phyloP scores from a whole-genome alignment of 1,140 invertebrate species.

The Cotesia typhae region DNA sequence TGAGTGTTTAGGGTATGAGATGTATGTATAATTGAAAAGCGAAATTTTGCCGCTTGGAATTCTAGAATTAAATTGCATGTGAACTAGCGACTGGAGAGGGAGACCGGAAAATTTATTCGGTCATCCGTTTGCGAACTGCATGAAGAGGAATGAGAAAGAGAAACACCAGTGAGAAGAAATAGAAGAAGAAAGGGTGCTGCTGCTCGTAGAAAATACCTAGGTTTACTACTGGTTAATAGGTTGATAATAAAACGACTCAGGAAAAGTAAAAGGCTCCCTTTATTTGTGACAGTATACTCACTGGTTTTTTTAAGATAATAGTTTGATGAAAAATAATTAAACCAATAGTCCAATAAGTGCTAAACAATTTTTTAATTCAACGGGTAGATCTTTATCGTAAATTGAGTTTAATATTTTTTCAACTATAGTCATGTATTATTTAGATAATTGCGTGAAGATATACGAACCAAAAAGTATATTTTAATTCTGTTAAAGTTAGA shows the following conservation, averaged over 20 bases:
- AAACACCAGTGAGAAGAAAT: background rate
- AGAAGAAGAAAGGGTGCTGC: background rate
- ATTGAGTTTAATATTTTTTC: too few species aligned
- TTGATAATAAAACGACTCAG: conserved; percentile 10
- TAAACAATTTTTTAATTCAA: too few species aligned
- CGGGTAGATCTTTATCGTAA: too few species aligned
- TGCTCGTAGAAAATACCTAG: conserved; percentile 11
- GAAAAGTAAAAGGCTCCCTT: background rate
- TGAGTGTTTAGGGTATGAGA: background rate
- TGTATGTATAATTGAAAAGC: conserved; percentile 25
- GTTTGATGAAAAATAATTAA: too few species aligned
- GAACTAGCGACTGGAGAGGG: conserved; percentile 9
- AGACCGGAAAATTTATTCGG: conserved; percentile 21
- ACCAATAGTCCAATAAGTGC: too few species aligned
- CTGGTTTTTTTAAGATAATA: background rate
- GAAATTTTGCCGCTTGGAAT: conserved; percentile 26
- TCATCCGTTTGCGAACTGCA: conserved; percentile 14
- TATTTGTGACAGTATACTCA: background rate
- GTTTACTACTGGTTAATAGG: conserved; percentile 27
- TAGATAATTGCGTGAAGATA: too few species aligned
- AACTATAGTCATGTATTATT: too few species aligned
- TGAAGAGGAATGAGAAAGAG: background rate
- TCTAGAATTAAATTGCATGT: conserved; percentile 24
- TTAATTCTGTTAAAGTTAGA: too few species aligned
- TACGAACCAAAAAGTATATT: too few species aligned